Percentiles rank a stretch among this genome's conserved stretches.
Evolutionary conservation across 2,797 vertebrate genomes (phyloP).

Genomic region (Siniperca scherzeri): DNA sequence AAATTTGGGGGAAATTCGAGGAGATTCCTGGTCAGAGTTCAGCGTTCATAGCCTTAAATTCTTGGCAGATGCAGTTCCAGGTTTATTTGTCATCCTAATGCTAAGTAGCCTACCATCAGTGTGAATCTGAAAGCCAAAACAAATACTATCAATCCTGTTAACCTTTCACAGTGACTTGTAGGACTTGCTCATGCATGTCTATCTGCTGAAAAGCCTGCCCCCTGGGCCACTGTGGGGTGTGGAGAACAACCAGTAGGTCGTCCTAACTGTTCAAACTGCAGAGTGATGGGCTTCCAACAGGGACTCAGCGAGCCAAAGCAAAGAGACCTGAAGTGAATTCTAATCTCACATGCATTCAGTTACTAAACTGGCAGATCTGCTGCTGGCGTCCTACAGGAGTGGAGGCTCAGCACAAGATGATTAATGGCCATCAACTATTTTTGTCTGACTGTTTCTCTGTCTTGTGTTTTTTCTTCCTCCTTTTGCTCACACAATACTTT

Average conservation of each 20-base stretch:
- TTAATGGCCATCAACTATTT: constrained; percentile 49
- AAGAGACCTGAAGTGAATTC: constrained; percentile 67
- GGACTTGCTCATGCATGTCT: constrained; percentile 47
- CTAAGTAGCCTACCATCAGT: constrained; percentile 48
- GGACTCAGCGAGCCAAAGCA: constrained; percentile 65
- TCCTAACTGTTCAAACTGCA: constrained; percentile 51
- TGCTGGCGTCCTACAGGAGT: constrained; percentile 30
- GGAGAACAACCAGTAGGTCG: constrained; percentile 51
- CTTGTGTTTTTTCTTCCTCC: constrained; percentile 2
- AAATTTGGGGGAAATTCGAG: not conserved
- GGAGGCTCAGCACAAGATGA: constrained; percentile 42
- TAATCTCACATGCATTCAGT: constrained; percentile 54
- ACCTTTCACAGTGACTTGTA: constrained; percentile 43
- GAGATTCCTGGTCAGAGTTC: constrained; percentile 22
- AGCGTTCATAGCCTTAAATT: constrained; percentile 24
- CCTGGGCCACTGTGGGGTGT: constrained; percentile 37
- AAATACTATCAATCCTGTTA: constrained; percentile 59
- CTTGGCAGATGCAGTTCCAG: constrained; percentile 12
- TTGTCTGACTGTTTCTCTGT: constrained; percentile 29
- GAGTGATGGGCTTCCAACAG: constrained; percentile 64
- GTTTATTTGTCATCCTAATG: constrained; percentile 57
- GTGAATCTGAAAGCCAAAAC: constrained; percentile 48
- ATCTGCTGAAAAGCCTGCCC: constrained; percentile 46
- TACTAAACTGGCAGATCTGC: constrained; percentile 24
- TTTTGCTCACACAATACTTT: not conserved